Evolutionary conservation across 2,113 vertebrate species (phyloP).

Genomic region (Brachyistius frenatus): DNA sequence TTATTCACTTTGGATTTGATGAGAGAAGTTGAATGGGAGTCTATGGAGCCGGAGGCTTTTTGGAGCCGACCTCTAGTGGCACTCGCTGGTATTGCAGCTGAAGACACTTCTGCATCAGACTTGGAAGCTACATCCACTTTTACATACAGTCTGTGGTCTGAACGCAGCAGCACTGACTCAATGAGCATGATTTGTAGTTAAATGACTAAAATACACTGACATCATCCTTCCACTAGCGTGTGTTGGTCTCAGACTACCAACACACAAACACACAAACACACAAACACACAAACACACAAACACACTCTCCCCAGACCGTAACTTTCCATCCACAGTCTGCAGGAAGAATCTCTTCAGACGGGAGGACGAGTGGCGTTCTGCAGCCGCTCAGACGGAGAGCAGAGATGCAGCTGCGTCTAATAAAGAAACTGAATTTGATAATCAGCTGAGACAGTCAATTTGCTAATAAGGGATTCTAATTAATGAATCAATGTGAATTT

Average conservation of each 20-base stretch:
- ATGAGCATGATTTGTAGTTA: no score
- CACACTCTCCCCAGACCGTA: background rate
- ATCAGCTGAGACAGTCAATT: slow-evolving; percentile 86
- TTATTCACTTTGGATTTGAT: no score
- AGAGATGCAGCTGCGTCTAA: slow-evolving; percentile 72
- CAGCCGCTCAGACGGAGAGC: slow-evolving; percentile 38
- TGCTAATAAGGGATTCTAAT: slow-evolving; percentile 86
- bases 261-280: background rate
- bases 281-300: no score
- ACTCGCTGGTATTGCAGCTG: no score
- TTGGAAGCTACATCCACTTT: no score
- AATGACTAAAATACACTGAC: no score
- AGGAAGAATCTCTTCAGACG: slow-evolving; percentile 29
- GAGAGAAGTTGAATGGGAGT: no score
- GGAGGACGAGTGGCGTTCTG: slow-evolving; percentile 26
- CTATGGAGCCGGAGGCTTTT: no score
- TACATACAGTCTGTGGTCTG: no score
- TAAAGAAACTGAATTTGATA: slow-evolving; percentile 84
- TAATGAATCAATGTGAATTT: slow-evolving; percentile 86
- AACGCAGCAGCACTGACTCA: no score
- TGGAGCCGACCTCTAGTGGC: no score
- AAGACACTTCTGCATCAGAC: no score
- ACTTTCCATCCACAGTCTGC: slow-evolving; percentile 7
- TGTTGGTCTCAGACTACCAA: background rate
- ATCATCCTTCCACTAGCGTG: background rate